These are phyloP conservation scores for Brachypterus glaber DNA, from an alignment of 2,888 invertebrate genomes.

Conservation along the genomic window DNA sequence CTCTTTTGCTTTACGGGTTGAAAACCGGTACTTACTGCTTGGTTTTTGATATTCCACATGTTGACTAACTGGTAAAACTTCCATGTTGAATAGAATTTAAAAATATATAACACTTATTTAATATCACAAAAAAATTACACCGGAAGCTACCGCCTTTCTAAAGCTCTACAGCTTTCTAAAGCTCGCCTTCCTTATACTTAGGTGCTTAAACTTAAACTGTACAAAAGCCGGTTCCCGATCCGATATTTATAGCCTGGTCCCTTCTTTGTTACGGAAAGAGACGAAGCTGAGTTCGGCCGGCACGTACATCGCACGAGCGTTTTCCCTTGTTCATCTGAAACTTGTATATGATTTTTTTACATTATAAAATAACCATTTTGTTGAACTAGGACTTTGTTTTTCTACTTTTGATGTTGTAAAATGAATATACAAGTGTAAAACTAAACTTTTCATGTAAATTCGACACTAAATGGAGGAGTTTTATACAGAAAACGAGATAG, in stretches of 20 bases:
- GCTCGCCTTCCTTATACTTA: slow-evolving; percentile 17
- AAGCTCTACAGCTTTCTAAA: too few species aligned
- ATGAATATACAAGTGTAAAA: too few species aligned
- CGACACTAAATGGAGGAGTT: too few species aligned
- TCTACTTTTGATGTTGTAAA: too few species aligned
- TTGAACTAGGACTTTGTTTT: too few species aligned
- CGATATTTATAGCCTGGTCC: slow-evolving; percentile 22
- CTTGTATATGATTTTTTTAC: slow-evolving; percentile 13
- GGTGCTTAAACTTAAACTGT: not conserved
- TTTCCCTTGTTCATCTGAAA: slow-evolving; percentile 23
- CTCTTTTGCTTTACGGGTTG: not conserved
- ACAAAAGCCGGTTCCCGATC: slow-evolving; percentile 4
- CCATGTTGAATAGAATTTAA: slow-evolving; percentile 30
- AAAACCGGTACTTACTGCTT: slow-evolving; percentile 33
- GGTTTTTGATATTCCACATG: slow-evolving; percentile 34
- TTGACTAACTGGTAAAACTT: slow-evolving; percentile 31
- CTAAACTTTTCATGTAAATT: too few species aligned
- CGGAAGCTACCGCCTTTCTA: slow-evolving; percentile 27
- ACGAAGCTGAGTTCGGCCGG: slow-evolving; percentile 12
- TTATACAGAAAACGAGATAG: too few species aligned
- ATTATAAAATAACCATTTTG: too few species aligned
- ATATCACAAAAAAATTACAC: slow-evolving; percentile 29
- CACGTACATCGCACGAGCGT: slow-evolving; percentile 21
- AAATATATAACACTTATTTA: slow-evolving; percentile 27
- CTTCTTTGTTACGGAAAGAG: slow-evolving; percentile 11